phyloP scores from a whole-genome alignment of 2,888 invertebrate species.

The Drosophila stalkeri region DNA sequence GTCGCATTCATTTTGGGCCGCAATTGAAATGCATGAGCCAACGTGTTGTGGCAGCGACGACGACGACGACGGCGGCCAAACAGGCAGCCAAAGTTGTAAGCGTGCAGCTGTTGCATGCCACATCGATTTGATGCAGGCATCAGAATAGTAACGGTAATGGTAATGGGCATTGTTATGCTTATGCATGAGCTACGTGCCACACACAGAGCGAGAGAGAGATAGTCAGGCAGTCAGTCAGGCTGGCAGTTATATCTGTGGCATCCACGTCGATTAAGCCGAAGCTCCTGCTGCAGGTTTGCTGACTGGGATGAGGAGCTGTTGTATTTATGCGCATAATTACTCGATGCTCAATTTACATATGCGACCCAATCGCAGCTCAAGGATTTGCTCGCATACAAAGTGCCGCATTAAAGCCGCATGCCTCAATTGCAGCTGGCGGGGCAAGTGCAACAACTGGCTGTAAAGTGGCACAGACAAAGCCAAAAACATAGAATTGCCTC shows the following conservation, averaged over 20 bases:
- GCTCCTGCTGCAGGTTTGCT: slow-evolving; percentile 21
- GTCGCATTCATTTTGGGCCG: slow-evolving; percentile 43
- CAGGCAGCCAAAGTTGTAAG: slow-evolving; percentile 50
- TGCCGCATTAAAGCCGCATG: slow-evolving; percentile 54
- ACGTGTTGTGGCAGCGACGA: not conserved
- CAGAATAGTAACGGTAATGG: slow-evolving; percentile 53
- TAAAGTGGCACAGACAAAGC: slow-evolving; percentile 27
- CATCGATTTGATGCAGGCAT: slow-evolving; percentile 59
- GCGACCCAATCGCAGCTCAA: slow-evolving; percentile 50
- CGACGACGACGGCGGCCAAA: slow-evolving; percentile 16
- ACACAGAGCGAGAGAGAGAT: not conserved
- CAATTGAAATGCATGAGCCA: slow-evolving; percentile 70
- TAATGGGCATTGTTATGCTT: slow-evolving; percentile 62
- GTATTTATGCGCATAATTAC: slow-evolving; percentile 78
- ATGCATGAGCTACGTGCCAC: slow-evolving; percentile 70
- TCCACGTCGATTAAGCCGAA: slow-evolving; percentile 60
- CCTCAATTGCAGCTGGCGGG: slow-evolving; percentile 28
- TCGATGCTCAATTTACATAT: slow-evolving; percentile 68
- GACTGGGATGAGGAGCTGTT: slow-evolving; percentile 6
- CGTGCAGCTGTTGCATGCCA: slow-evolving; percentile 77
- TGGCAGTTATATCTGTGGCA: slow-evolving; percentile 37
- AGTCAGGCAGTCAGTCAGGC: not conserved
- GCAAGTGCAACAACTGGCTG: slow-evolving; percentile 42
- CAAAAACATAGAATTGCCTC: slow-evolving; percentile 64
- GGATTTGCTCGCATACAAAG: slow-evolving; percentile 67